Base-by-base conservation (phyloP, 2,888 invertebrate genomes). In the Polylopha cassiicola region DNA sequence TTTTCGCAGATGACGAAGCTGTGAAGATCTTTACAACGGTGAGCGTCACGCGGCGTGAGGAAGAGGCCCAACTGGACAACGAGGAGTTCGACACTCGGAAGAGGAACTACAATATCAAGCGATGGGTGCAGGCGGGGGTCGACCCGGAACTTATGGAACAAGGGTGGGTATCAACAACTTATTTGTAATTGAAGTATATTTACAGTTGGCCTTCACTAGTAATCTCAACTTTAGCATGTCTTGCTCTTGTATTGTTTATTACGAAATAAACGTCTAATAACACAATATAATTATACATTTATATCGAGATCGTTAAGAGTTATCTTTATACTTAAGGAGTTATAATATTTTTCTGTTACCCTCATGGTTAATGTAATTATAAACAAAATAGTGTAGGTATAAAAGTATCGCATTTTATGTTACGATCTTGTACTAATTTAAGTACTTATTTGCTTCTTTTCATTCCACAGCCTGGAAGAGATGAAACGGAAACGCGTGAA, bases 21-120 rank as follows among this genome's bases (percentile, higher is more conserved):
- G 90, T 94, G 26, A 92, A 93, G 45, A 96, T 98, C 56, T 92
- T 97, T 55, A 94, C 95, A 22, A 95, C 99, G 72, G 95, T 99
- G 22, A 93, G 95, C 47, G 95, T 98, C 15, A 92, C 97, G 0
- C 92, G 95, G 48, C 89, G 98, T 43, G 97, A 98, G 71, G 96
- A 97, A 2, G 95, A 97, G 73, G 94, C 99, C 26, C 91, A 91
- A 68, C 73, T 98, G 33, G 97, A 98, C 61, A 95, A 97, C 68
- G 91, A 90, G 39, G 94, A 97, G 74, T 98, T 98, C 66, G 96
- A 95, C 66, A 95, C 97, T 70, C 89, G 92, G 51, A 92, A 91
- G 62, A 88, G 91, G 59, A 95, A 94, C 53, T 95, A 98, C 79
- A 91, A 95, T 55, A 86, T 93, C 55, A 98, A 98, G 73, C 89